Evolutionary conservation across 2,888 invertebrate species (phyloP).

Genomic region (Caenorhabditis sp.): DNA sequence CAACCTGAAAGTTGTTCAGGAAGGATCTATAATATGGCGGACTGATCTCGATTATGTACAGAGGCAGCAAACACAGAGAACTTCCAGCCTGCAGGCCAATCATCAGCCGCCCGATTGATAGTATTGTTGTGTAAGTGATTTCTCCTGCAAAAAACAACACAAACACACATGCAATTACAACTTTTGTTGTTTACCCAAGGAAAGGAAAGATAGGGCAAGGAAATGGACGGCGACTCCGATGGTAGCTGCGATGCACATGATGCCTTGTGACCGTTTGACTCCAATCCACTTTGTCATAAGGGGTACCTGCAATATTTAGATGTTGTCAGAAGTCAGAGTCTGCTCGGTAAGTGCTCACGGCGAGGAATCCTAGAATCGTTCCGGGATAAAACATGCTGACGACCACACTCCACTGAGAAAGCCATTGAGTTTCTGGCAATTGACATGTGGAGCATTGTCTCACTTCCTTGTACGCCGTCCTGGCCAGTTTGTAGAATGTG

Average conservation of each 20-base stretch:
- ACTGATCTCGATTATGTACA: slow-evolving; percentile 76
- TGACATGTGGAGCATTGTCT: slow-evolving; percentile 48
- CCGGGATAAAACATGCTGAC: slow-evolving; percentile 77
- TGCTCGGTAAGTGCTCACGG: slow-evolving; percentile 35
- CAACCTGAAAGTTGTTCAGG: slow-evolving; percentile 74
- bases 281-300: slow-evolving; percentile 69
- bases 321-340: too few relatives aligned
- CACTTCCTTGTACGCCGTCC: slow-evolving; percentile 46
- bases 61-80: slow-evolving; percentile 75
- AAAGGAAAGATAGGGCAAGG: slow-evolving; percentile 55
- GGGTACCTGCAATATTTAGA: slow-evolving; percentile 67
- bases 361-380: slow-evolving; percentile 73
- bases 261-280: slow-evolving; percentile 66
- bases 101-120: slow-evolving; percentile 73
- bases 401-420: slow-evolving; percentile 70
- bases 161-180: not conserved
- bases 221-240: slow-evolving; percentile 71
- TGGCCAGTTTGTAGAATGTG: slow-evolving; percentile 71
- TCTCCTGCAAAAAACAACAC: slow-evolving; percentile 60
- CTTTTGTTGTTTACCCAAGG: slow-evolving; percentile 29
- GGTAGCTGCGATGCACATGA: slow-evolving; percentile 70
- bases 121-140: slow-evolving; percentile 57
- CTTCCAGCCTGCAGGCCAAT: slow-evolving; percentile 75
- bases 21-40: slow-evolving; percentile 68
- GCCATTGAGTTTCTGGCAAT: slow-evolving; percentile 64